Base-by-base conservation (phyloP, 2,113 vertebrate species). In the Phalacrocorax aristotelis region DNA sequence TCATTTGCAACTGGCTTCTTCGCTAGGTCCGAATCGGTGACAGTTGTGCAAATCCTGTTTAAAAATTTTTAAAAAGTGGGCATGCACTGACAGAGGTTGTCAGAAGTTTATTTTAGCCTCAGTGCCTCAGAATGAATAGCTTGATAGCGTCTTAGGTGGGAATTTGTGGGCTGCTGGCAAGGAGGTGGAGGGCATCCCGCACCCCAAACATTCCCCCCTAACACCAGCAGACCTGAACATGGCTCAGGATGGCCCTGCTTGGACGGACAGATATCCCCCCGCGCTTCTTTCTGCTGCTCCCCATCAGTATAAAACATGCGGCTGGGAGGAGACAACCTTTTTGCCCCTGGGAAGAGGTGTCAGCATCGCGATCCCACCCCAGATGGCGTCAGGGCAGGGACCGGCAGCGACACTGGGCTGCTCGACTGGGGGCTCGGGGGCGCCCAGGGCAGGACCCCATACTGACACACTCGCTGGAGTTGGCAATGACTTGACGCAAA, bases 21-120 rank as follows among this genome's bases (percentile, higher is more conserved):
- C 1, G 0, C 69, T 58, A 14, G 3, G 1, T 66, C 81, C 4
- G 6, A 34, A 76, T 11, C 0, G 0, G 51, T 55, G n/a, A 71
- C 46, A 83, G 57, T 20, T 88, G 62, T 60, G 71, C 80, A 95
- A 86, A 86, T 86, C 30, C 22, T 72, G 92, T 36, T 42, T 5
- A 58, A 36, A 48, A 23, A 13, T 10, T 55, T 32, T 62, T 30
- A 0, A 13, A 15, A 85, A 79, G n/a, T 14, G 7, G 15, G 68
- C 71, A 13, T 7, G 5, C 15, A 26, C 34, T 77, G 80, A 64
- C 3, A 2, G 48, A 80, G 58, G 17, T 72, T 83, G 54, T 83
- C 48, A 83, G 48, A 52, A 65, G 61, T 18, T 60, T 46, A 19
- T 40, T 93, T 93, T 91, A 91, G 78, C 86, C 36, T 85, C 49